These are phyloP conservation scores for Dipodomys spectabilis DNA, from an alignment of 2,113 vertebrate species.

Conservation along the genomic window DNA sequence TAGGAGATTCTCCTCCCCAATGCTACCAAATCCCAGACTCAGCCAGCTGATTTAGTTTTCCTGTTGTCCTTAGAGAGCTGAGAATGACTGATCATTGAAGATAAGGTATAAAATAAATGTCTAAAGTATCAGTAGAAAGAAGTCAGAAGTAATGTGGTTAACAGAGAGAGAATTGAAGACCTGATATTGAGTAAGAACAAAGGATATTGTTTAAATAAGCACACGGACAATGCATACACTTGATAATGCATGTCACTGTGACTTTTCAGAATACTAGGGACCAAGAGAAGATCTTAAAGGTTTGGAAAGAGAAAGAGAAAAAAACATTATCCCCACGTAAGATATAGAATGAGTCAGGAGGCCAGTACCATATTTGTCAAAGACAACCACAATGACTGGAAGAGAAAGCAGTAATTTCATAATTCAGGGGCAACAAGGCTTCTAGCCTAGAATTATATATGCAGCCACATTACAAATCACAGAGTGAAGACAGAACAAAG, in stretches of 20 bases:
- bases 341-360: background rate
- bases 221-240: background rate
- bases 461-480: background rate
- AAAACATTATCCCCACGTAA: background rate
- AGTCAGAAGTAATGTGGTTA: background rate
- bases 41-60: background rate
- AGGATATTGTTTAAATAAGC: background rate
- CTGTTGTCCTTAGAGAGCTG: background rate
- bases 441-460: background rate
- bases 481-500: background rate
- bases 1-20: background rate
- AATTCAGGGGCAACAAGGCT: background rate
- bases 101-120: conserved; percentile 1
- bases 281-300: background rate
- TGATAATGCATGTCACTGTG: background rate
- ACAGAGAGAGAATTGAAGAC: background rate
- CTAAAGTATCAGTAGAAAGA: background rate
- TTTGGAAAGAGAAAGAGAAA: background rate
- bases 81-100: background rate
- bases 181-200: background rate
- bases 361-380: background rate
- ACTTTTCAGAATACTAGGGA: background rate
- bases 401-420: background rate
- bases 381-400: background rate
- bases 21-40: fast-evolving